These are phyloP conservation scores for Acleris cristana DNA, from an alignment of 2,888 invertebrate genomes.

Conservation along the genomic window DNA sequence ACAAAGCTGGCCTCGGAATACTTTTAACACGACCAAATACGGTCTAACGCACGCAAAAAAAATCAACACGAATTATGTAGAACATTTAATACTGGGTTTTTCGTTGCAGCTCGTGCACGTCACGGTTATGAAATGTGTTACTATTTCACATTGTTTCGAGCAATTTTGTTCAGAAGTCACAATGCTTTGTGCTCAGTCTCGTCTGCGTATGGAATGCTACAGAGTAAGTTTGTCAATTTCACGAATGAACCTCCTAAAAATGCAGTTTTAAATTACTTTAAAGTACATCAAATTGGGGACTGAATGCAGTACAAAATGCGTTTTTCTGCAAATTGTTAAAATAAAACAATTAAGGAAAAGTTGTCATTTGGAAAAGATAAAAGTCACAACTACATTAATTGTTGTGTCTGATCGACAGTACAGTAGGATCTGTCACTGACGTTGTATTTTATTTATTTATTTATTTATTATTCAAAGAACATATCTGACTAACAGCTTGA, in stretches of 20 bases:
- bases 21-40: slow-evolving; percentile 22
- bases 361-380: too few relatives aligned
- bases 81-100: slow-evolving; percentile 13
- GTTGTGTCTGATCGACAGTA: too few relatives aligned
- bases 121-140: slow-evolving; percentile 24
- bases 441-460: too few relatives aligned
- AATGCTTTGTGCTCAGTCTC: slow-evolving; percentile 21
- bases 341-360: too few relatives aligned
- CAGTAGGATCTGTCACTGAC: too few relatives aligned
- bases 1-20: not conserved
- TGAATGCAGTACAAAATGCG: too few relatives aligned
- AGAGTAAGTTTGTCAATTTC: slow-evolving; percentile 17
- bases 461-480: too few relatives aligned
- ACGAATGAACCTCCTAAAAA: not conserved
- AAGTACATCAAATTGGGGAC: not conserved
- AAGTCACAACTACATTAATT: too few relatives aligned
- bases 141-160: slow-evolving; percentile 21
- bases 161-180: slow-evolving; percentile 13
- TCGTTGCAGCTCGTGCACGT: slow-evolving; percentile 17
- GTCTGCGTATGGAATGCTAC: slow-evolving; percentile 3
- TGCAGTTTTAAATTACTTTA: not conserved
- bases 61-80: slow-evolving; percentile 19
- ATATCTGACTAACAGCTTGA: too few relatives aligned
- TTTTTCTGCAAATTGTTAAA: too few relatives aligned
- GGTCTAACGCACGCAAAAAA: slow-evolving; percentile 11